These are phyloP conservation scores for Hirtodrosophila cameraria DNA, from an alignment of 2,888 invertebrate species.

Conservation along the genomic window DNA sequence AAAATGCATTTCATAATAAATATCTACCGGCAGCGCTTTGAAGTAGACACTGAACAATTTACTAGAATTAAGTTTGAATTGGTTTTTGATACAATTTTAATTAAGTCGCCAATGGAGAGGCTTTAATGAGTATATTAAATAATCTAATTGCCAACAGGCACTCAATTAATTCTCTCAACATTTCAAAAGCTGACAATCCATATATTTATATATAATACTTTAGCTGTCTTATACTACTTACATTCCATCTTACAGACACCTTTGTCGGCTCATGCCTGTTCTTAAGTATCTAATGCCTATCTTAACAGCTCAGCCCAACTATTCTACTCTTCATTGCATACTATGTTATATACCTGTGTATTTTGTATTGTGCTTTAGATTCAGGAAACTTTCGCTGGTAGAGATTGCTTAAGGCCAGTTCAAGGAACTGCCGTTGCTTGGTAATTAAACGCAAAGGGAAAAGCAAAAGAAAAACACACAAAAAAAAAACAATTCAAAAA, in stretches of 20 bases:
- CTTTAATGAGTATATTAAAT: not conserved
- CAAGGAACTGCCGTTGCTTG: constrained; percentile 52
- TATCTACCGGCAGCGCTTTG: too few species aligned
- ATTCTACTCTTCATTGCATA: not conserved
- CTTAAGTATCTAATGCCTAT: not conserved
- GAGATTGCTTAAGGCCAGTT: constrained; percentile 33
- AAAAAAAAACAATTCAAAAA: constrained; percentile 52
- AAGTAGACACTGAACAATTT: not conserved
- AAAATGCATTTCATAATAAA: too few species aligned
- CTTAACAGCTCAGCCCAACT: constrained; percentile 1
- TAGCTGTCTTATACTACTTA: too few species aligned
- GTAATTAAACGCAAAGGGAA: constrained; percentile 63
- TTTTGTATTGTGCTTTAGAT: not conserved
- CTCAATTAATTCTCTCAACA: not conserved
- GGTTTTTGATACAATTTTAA: not conserved
- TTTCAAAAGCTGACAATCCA: not conserved
- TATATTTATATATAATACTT: too few species aligned
- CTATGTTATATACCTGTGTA: constrained; percentile 19
- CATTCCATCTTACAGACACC: not conserved
- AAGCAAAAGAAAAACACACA: constrained; percentile 24
- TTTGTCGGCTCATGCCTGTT: not conserved
- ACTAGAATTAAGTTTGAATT: not conserved
- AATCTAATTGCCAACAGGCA: not conserved
- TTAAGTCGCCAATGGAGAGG: not conserved
- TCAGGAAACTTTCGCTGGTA: constrained; percentile 23